These are phyloP conservation scores for Calypte anna DNA, from an alignment of 2,113 vertebrate species.

Conservation along the genomic window DNA sequence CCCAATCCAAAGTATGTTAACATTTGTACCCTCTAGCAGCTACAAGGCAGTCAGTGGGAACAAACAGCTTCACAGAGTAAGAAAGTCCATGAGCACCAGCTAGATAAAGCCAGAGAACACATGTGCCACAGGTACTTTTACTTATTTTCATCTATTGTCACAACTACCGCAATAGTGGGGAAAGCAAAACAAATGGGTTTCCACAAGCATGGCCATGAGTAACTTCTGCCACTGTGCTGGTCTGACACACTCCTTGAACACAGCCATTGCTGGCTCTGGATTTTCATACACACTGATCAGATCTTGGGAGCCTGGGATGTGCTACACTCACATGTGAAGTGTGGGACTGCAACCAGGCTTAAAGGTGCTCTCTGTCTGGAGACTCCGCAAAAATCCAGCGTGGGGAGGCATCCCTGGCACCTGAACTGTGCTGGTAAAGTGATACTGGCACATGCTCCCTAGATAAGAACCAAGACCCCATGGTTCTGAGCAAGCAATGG, in stretches of 20 bases:
- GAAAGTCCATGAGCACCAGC: neutral
- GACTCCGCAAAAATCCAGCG: rapidly evolving
- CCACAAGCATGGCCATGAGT: neutral
- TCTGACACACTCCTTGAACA: neutral
- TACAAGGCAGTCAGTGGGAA: neutral
- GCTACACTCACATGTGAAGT: rapidly evolving
- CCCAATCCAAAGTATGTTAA: neutral
- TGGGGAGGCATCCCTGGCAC: neutral
- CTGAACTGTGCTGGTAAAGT: neutral
- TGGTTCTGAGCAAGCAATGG: neutral
- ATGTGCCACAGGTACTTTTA: neutral
- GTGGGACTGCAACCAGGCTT: neutral
- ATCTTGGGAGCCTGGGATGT: neutral
- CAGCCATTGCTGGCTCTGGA: neutral
- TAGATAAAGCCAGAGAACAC: neutral
- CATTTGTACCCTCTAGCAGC: neutral
- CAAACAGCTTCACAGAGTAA: rapidly evolving
- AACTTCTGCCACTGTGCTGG: neutral
- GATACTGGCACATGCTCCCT: neutral
- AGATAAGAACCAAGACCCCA: neutral
- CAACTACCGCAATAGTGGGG: neutral
- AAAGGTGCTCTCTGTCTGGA: neutral
- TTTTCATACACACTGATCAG: neutral
- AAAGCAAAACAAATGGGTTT: neutral
- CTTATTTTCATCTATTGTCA: neutral